Base-by-base conservation (phyloP, 2,888 invertebrate genomes). In the Poecilus cupreus region DNA sequence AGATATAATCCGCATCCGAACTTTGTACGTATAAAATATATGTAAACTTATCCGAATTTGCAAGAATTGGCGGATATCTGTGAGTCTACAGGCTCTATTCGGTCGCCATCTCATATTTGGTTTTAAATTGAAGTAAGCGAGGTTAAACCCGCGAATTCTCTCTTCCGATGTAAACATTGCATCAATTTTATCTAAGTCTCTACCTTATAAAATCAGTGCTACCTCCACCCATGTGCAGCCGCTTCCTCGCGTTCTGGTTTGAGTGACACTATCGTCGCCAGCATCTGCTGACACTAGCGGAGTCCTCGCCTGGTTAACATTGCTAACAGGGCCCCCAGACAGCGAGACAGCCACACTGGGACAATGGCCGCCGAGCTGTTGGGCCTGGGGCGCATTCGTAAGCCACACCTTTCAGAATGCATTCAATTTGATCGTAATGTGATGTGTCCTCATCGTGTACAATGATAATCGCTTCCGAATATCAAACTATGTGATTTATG, bases 401-500 rank as follows among this genome's bases (percentile, higher is more conserved):
- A 87, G 85, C 86, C 87, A 87, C 87, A 87, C 87, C 87, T 87
- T 86, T 87, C 85, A 87, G 84, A 86, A 85, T 86, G 86, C 86
- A 86, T 87, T 86, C 86, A 86, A 86, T 83, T 83, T 84, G 85
- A 83, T 82, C 82, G 83, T 83, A 22, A 8, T 57, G 57, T 57
- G 20, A 0, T 8, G 10, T 57, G 8, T 57, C 10, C 11, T 57
- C 11, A 10, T 8, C 18, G 57, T 22, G 22, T 22, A 3, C 3
- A 10, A 8, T 49, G 57, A 4, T 57, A 57, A 57, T 57, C 57
- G 24, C 57, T 57, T 57, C 57, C 22, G 57, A 57, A 57, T 57
- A 57, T 57, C 22, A 11, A 20, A 16, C 13, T 6, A 57, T n/a
- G n/a, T 8, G 22, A 57, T 57, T 6, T 57, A 20, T 10, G n/a